Evolutionary conservation across 2,797 vertebrate species (phyloP).

Genomic region (Hybognathus amarus): DNA sequence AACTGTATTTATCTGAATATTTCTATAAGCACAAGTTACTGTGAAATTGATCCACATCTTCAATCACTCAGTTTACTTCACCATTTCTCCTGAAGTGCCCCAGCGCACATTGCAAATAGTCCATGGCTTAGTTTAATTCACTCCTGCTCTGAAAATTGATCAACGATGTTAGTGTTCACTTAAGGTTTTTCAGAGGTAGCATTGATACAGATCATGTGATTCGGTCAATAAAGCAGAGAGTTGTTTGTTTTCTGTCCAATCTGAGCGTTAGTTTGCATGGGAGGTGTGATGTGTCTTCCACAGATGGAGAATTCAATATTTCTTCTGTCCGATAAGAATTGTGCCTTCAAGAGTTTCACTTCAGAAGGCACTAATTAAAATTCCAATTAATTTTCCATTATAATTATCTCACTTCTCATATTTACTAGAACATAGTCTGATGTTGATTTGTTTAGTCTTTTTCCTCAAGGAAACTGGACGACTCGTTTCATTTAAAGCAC

Average conservation of each 20-base stretch:
- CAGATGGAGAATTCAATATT: constrained; percentile 29
- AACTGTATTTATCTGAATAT: neutral
- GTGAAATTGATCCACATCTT: constrained; percentile 13
- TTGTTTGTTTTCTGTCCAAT: neutral
- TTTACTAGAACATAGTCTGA: constrained; percentile 59
- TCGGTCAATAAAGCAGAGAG: constrained; percentile 4
- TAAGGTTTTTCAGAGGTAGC: neutral
- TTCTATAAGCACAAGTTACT: neutral
- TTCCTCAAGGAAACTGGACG: constrained; percentile 53
- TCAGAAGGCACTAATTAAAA: constrained; percentile 62
- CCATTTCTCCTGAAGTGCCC: neutral
- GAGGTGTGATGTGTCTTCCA: neutral
- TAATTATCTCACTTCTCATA: constrained; percentile 62
- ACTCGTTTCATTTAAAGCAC: constrained; percentile 62
- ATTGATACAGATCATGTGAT: constrained; percentile 5
- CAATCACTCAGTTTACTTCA: neutral
- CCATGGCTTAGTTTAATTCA: constrained; percentile 6
- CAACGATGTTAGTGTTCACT: constrained; percentile 5
- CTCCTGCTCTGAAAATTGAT: neutral
- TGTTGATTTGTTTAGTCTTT: constrained; percentile 64
- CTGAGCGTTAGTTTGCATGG: neutral
- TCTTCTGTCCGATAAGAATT: constrained; percentile 42
- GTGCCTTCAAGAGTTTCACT: constrained; percentile 57
- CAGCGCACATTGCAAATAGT: neutral
- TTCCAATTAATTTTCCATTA: constrained; percentile 68